Percentiles rank a stretch among this genome's conserved stretches.
Conservation (phyloP, 1,140 invertebrate genomes). For the Subanguina moxae region DNA sequence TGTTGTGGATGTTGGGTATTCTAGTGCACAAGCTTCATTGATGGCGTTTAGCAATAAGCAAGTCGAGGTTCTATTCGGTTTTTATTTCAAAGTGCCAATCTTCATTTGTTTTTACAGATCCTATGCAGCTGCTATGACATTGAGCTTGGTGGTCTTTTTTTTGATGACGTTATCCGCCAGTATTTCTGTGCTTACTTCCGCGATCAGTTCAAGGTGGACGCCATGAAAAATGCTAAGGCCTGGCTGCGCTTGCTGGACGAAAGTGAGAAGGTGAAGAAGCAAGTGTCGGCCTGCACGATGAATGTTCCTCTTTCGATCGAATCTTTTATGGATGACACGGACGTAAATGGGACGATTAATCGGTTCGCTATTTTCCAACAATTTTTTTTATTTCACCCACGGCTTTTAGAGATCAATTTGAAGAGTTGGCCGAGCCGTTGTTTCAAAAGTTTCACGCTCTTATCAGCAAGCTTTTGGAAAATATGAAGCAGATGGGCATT, state of each 20-base stretch:
- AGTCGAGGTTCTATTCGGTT: slow-evolving; percentile 66
- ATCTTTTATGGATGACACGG: slow-evolving; percentile 95
- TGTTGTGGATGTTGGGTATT: slow-evolving; percentile 86
- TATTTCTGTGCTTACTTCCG: slow-evolving; percentile 84
- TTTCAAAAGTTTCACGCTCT: slow-evolving; percentile 72
- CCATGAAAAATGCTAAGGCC: slow-evolving; percentile 75
- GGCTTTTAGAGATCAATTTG: slow-evolving; percentile 70
- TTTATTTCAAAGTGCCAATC: not conserved
- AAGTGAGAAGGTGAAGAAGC: slow-evolving; percentile 94
- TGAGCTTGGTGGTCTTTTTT: slow-evolving; percentile 82
- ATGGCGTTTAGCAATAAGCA: slow-evolving; percentile 89
- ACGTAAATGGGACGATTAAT: slow-evolving; percentile 74
- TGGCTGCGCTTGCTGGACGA: slow-evolving; percentile 80
- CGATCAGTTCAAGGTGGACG: slow-evolving; percentile 79
- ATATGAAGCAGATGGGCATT: slow-evolving; percentile 67
- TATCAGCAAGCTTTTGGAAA: slow-evolving; percentile 68
- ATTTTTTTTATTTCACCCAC: not conserved
- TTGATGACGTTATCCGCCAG: slow-evolving; percentile 79
- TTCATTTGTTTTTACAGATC: slow-evolving; percentile 66
- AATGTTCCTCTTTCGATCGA: slow-evolving; percentile 89
- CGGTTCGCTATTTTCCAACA: slow-evolving; percentile 58
- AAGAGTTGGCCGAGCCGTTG: slow-evolving; percentile 70
- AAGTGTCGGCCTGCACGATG: slow-evolving; percentile 92
- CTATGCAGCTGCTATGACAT: slow-evolving; percentile 76
- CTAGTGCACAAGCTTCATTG: slow-evolving; percentile 73